Percentiles rank a stretch among this genome's conserved stretches.
Evolutionary conservation across 2,797 vertebrate genomes (phyloP).

Genomic region (Oreortyx pictus): DNA sequence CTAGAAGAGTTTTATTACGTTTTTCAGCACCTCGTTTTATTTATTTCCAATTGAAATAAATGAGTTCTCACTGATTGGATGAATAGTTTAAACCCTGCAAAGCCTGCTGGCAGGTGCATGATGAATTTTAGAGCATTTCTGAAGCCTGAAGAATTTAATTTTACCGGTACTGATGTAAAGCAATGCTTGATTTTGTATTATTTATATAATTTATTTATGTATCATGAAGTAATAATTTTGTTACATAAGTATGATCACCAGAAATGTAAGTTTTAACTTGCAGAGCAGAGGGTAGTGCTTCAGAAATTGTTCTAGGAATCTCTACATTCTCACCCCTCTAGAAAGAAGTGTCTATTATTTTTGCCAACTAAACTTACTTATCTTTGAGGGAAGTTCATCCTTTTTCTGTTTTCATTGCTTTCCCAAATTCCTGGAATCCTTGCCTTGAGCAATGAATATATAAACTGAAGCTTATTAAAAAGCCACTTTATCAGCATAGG

Average conservation of each 20-base stretch:
- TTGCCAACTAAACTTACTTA: not conserved
- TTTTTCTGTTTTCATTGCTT: not conserved
- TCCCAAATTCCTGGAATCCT: not conserved
- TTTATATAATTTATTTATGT: not conserved
- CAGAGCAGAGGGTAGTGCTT: not conserved
- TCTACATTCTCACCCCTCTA: not conserved
- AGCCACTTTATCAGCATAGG: not conserved
- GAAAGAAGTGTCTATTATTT: not conserved
- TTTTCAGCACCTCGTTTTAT: not conserved
- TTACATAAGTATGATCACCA: not conserved
- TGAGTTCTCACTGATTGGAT: not conserved
- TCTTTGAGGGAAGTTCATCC: not conserved
- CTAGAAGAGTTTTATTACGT: not conserved
- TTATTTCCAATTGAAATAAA: not conserved
- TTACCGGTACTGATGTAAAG: not conserved
- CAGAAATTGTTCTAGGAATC: not conserved
- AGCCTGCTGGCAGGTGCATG: not conserved
- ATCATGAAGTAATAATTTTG: not conserved
- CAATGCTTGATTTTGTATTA: not conserved
- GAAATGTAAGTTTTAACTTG: not conserved
- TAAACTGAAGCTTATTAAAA: slow-evolving; percentile 4
- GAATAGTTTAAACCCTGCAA: not conserved
- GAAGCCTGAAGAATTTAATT: not conserved
- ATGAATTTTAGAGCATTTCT: not conserved
- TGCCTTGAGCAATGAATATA: not conserved